Base-by-base conservation (phyloP, 1,140 invertebrate species). In the Antheraea mylitta region DNA sequence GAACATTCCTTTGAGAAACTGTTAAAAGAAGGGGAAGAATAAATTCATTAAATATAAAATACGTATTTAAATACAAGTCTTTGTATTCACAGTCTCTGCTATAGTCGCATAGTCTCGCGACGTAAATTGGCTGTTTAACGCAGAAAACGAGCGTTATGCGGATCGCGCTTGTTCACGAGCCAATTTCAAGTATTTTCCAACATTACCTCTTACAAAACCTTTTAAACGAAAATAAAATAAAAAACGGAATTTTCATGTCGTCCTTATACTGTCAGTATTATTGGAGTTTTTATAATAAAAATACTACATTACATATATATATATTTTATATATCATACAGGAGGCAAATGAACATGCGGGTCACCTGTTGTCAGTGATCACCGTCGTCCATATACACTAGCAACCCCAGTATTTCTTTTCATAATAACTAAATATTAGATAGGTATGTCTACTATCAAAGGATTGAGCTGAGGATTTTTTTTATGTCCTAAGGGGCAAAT, bases 71-170 rank as follows among this genome's bases (percentile, higher is more conserved):
- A 66, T 10, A 18, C 58, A 16, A 18, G 16, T 72, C 71, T 72
- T 86, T 82, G 81, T 82, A 81, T 80, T 81, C 75, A 67, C 63
- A 68, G 72, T 73, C 64, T 74, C 67, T 62, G 71, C 68, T 80
- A 72, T 72, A 78, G 70, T 75, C 73, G 73, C 78, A 77, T 71
- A 80, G 78, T 73, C 77, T 80, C 70, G 77, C 73, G 65, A 67
- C 68, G 71, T 72, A 86, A 87, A 89, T 86, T 87, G 86, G 70
- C 78, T 83, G 82, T 89, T 87, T 89, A 87, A 77, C 67, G 82
- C 75, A 69, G 67, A 62, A 64, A 42, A 66, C 80, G 67, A 71
- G 74, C 76, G 74, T 85, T 78, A 87, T 77, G 78, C 76, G 73
- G 74, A 83, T 81, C 72, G 73, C 81, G 66, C 75, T 74, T 72